Percentiles rank a stretch among this genome's conserved stretches.
These are phyloP conservation scores for Scomber japonicus DNA, from an alignment of 2,113 vertebrate species.

Conservation along the genomic window DNA sequence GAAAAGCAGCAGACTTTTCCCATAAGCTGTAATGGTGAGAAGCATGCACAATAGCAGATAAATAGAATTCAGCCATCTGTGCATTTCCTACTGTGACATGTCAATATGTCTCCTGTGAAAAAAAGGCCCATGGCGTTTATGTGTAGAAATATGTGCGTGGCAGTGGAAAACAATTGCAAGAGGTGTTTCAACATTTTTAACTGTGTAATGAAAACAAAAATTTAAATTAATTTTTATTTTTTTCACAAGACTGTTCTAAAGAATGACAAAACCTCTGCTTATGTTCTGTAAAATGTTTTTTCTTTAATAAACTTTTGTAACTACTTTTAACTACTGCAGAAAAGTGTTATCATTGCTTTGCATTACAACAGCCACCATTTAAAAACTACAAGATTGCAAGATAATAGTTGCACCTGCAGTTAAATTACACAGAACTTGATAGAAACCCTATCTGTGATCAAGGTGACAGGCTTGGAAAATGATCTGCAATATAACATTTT, in stretches of 20 bases:
- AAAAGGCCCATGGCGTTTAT: neutral
- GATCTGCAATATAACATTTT: no score
- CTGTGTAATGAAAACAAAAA: conserved; percentile 9
- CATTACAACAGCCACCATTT: neutral
- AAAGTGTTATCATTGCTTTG: neutral
- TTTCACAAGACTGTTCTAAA: conserved; percentile 20
- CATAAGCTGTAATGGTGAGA: neutral
- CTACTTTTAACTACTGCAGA: neutral
- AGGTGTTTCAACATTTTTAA: conserved; percentile 4
- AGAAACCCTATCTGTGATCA: neutral
- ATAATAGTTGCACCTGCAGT: neutral
- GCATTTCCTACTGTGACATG: neutral
- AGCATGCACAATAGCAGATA: neutral
- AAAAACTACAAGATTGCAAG: neutral
- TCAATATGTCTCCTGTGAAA: neutral
- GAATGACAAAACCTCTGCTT: neutral
- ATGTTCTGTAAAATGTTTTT: conserved; percentile 6
- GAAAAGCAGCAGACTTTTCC: neutral
- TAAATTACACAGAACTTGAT: neutral
- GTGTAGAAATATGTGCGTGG: neutral
- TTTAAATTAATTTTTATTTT: conserved; percentile 13
- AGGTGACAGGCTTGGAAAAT: no score
- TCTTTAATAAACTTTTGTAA: conserved; percentile 48
- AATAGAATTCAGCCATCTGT: neutral
- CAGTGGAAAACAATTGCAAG: neutral